Evolutionary conservation across 2,888 invertebrate genomes (phyloP), one percentile per base, ranked within the genome.

Genomic region (Spodoptera littoralis): DNA sequence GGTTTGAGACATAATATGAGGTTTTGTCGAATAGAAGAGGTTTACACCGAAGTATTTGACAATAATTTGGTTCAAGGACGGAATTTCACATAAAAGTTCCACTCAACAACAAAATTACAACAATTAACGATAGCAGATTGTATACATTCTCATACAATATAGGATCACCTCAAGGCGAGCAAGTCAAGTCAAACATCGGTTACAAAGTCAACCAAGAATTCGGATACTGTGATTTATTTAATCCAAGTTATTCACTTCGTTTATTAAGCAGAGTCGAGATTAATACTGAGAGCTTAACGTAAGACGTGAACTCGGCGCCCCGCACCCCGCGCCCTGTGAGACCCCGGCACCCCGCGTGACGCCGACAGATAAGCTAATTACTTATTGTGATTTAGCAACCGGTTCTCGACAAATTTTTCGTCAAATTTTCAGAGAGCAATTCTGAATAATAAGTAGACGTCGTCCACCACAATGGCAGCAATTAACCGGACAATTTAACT

Each of bases 401-500:
- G 87, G 87, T 88, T 87, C 85, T 83, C 82, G 79, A 81, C 77
- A 84, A 85, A 88, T 90, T 90, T 90, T 91, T 89, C 87, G 84
- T 88, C 82, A 90, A 89, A 88, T 88, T 88, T 89, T 85, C 84
- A 79, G 80, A 82, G 83, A 85, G 86, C 87, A 84, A 88, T 90
- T 87, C 87, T 85, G 90, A 91, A 90, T 91, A 90, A 91, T 88
- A 89, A 86, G 86, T 83, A 88, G 88, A 87, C 88, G 86, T 83
- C 88, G 88, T 86, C 88, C 87, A 88, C 89, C 91, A 90, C 92
- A 92, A 92, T 91, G 87, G 87, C 85, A 83, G 90, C 89, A 90
- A 92, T 93, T 93, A 91, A 92, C 90, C 89, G 90, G 90, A 92
- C 90, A 91, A 93, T 93, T 93, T 92, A 92, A 92, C 92, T 91